These are phyloP conservation scores for Crotalus tigris DNA, from an alignment of 2,113 vertebrate species.

Conservation along the genomic window DNA sequence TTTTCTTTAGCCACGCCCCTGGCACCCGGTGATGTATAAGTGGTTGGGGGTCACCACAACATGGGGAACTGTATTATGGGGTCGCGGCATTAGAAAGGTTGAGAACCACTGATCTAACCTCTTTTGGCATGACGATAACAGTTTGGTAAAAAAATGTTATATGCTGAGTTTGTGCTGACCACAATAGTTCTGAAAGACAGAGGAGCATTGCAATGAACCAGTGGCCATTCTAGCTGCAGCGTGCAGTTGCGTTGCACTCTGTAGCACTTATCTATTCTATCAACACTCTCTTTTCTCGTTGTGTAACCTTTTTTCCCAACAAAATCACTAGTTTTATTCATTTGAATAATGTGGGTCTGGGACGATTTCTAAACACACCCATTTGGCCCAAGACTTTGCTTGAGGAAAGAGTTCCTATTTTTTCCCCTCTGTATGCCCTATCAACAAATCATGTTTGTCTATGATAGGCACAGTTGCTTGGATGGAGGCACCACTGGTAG, in stretches of 20 bases:
- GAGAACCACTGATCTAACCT: too few species aligned
- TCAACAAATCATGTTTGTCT: neutral
- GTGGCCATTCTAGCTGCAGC: too few species aligned
- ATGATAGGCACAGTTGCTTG: neutral
- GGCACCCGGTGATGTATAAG: too few species aligned
- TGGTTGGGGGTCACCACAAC: too few species aligned
- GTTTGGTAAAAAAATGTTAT: neutral
- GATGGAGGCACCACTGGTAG: neutral
- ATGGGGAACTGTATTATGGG: too few species aligned
- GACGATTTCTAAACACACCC: neutral
- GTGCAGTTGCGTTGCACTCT: neutral
- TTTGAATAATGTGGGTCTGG: neutral
- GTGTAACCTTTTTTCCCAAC: neutral
- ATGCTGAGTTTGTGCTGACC: neutral
- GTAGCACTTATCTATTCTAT: neutral
- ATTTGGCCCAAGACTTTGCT: neutral
- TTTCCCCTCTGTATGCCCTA: neutral
- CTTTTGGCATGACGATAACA: too few species aligned
- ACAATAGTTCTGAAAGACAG: neutral
- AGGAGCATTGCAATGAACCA: neutral
- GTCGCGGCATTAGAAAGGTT: too few species aligned
- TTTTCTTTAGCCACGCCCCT: too few species aligned
- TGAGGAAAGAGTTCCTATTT: neutral
- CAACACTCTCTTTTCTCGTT: neutral
- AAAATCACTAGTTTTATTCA: neutral